These are phyloP conservation scores for Onchidella celtica DNA, from an alignment of 2,888 invertebrate species.

Conservation along the genomic window DNA sequence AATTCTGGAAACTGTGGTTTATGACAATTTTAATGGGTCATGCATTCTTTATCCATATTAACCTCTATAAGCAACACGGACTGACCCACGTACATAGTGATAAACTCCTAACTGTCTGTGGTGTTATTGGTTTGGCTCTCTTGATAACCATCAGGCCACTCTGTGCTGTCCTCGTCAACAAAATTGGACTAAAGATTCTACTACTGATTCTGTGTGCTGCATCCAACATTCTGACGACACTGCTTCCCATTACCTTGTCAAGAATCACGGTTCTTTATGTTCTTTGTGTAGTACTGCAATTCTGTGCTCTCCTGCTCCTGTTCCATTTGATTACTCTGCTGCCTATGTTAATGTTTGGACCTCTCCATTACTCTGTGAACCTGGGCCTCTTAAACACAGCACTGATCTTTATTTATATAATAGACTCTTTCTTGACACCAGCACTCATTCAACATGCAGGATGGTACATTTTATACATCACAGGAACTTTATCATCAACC, in stretches of 20 bases:
- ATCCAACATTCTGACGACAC: slow-evolving; percentile 2
- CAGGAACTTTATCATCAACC: not conserved
- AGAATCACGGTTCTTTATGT: not conserved
- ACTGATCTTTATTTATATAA: not conserved
- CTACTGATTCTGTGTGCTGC: not conserved
- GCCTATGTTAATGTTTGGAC: not conserved
- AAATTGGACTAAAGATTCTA: not conserved
- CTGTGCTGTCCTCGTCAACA: not conserved
- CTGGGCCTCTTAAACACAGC: not conserved
- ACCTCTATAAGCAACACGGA: slow-evolving; percentile 29
- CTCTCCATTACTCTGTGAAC: not conserved
- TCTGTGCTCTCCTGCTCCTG: not conserved
- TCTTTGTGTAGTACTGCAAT: not conserved
- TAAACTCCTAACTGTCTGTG: not conserved
- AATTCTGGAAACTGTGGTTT: not conserved
- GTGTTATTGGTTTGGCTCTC: not conserved
- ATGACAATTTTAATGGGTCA: not conserved
- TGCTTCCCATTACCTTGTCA: not conserved
- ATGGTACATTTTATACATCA: not conserved
- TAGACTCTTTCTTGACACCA: not conserved
- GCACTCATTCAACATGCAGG: not conserved
- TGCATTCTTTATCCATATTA: not conserved
- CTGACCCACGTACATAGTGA: not conserved
- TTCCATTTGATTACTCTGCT: not conserved
- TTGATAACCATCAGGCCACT: not conserved